Evolutionary conservation across 2,797 vertebrate species (phyloP).

Genomic region (Capromys pilorides): DNA sequence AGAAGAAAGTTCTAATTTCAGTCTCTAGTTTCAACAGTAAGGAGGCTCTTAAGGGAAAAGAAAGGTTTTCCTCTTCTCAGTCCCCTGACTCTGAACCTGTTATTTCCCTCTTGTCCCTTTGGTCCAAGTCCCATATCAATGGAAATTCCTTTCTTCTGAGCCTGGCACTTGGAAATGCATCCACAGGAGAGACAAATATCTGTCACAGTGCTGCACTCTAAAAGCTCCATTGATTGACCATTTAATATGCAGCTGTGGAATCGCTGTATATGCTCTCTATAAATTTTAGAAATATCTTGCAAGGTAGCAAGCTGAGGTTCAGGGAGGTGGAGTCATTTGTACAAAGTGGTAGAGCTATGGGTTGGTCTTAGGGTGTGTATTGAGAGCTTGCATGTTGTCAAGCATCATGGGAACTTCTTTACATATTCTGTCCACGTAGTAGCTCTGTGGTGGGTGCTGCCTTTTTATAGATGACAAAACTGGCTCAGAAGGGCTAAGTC

Average conservation of each 20-base stretch:
- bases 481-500: background rate
- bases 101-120: background rate
- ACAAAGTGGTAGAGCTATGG: background rate
- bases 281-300: background rate
- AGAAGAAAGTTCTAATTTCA: background rate
- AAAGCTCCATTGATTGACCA: background rate
- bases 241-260: background rate
- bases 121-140: background rate
- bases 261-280: background rate
- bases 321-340: background rate
- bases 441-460: background rate
- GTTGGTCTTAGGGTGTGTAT: background rate
- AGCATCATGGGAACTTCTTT: background rate
- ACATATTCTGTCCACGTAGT: background rate
- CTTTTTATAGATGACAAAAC: background rate
- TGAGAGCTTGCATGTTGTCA: background rate
- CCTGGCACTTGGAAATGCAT: background rate
- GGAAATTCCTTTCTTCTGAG: background rate
- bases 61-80: background rate
- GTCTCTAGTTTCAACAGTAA: background rate
- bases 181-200: background rate
- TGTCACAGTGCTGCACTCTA: background rate
- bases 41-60: background rate
- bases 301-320: background rate
- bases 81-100: background rate